These are phyloP conservation scores for Holothuria scabra DNA, from an alignment of 53 echinoderm and acorn worm genomes.

Conservation along the genomic window DNA sequence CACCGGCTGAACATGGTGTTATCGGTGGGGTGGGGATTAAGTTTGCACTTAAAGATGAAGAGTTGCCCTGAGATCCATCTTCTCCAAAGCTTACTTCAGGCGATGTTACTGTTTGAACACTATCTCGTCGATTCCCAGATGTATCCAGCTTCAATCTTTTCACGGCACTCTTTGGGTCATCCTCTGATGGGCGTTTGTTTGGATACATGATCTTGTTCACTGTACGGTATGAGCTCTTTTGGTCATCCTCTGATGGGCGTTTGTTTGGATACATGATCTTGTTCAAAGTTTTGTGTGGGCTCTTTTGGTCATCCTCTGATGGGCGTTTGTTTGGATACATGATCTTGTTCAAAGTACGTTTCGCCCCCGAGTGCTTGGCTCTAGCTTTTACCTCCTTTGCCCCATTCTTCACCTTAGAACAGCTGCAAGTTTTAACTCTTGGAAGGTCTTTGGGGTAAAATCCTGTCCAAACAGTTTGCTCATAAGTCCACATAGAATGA, in stretches of 20 bases:
- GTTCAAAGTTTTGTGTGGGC: too few relatives aligned
- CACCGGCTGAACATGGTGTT: neutral
- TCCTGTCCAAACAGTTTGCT: neutral
- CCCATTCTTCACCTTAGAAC: constrained; percentile 1
- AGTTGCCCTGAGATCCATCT: neutral
- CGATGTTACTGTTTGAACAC: constrained; percentile 5
- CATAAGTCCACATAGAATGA: constrained; percentile 44
- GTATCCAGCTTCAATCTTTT: constrained; percentile 36
- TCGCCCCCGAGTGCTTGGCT: neutral
- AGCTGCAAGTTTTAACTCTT: constrained; percentile 39
- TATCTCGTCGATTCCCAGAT: neutral
- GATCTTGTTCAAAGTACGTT: constrained; percentile 13
- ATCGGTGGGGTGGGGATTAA: too few relatives aligned
- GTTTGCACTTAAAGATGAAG: neutral
- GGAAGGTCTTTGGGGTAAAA: neutral
- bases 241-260: neutral
- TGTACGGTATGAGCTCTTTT: constrained; percentile 4
- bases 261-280: constrained; percentile 4
- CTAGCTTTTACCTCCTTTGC: constrained; percentile 2
- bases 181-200: neutral
- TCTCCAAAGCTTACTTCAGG: neutral
- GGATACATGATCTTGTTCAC: constrained; percentile 29
- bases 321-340: neutral
- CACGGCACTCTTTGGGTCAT: neutral
- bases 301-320: neutral